Evolutionary conservation across 1,140 invertebrate genomes (phyloP).

Genomic region (Delia radicum): DNA sequence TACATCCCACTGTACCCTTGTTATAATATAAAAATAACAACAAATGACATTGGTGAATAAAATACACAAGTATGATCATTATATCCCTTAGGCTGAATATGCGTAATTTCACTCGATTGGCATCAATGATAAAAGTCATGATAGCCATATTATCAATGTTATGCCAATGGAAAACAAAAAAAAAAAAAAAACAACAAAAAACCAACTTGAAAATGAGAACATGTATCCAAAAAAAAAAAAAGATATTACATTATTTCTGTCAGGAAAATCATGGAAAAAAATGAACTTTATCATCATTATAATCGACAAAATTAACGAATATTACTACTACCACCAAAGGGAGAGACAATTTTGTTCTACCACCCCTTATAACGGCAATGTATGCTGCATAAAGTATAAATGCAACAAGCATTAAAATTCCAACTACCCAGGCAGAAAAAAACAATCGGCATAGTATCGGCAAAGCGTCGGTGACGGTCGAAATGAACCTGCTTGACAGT

Average conservation of each 20-base stretch:
- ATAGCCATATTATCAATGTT: conserved; percentile 9
- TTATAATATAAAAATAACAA: neutral
- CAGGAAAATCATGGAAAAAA: neutral
- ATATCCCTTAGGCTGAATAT: conserved; percentile 8
- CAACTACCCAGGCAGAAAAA: too few species aligned
- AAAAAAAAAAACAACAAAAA: too few species aligned
- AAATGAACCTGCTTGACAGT: too few species aligned
- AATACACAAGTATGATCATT: neutral
- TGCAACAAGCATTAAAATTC: too few species aligned
- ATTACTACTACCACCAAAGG: neutral
- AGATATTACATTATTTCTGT: neutral
- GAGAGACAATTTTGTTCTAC: neutral
- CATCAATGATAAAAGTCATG: conserved; percentile 18
- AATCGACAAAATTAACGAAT: conserved; percentile 4
- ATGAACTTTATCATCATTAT: neutral
- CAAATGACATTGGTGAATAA: neutral
- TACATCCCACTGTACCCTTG: too few species aligned
- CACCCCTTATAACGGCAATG: neutral
- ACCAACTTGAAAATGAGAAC: neutral
- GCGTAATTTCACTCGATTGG: conserved; percentile 17
- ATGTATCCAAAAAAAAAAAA: neutral
- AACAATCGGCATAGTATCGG: too few species aligned
- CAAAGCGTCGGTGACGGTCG: too few species aligned
- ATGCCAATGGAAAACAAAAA: neutral
- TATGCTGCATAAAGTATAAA: too few species aligned